Base-by-base conservation (phyloP, 2,888 invertebrate genomes). In the Cryptocheilus praepositus region DNA sequence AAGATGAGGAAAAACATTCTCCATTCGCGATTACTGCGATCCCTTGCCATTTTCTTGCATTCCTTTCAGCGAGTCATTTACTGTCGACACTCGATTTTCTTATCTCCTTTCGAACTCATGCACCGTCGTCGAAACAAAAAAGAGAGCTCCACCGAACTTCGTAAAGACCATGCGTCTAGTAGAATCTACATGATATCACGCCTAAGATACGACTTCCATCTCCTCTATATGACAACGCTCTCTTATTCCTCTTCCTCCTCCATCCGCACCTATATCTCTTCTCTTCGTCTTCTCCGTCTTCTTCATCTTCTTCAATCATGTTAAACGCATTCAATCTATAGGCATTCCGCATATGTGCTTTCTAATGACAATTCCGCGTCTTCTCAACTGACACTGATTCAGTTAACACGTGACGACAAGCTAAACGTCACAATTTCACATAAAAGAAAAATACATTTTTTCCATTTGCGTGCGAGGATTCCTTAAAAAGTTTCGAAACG, bases 291-390 rank as follows among this genome's bases (percentile, higher is more conserved):
- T 19, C 21, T n/a, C n/a, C n/a, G n/a, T n/a, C n/a, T n/a, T n/a
- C n/a, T n/a, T n/a, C n/a, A n/a, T n/a, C 43, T 25, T 61, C 60
- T 52, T 13, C 55, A 16, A 21, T 52, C 56, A 8, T 16, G 16
- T 52, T 54, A 55, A 67, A 61, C 16, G 52, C 52, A 52, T 66
- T 55, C 58, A 64, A 63, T 58, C 61, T 55, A 60, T 63, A 61
- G 67, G 55, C 56, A 62, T 67, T 58, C 67, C 55, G 64, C 67
- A 70, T 76, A 81, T 79, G 80, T 81, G 76, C 76, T 58, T 75
- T 79, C 85, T 75, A 85, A 83, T 68, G 76, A 80, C 79, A 74
- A 81, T 82, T 77, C 81, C 79, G 72, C 71, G 63, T 70, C 74
- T 76, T 72, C 63, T 66, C 57, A 78, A 73, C 77, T 81, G 76